These are phyloP conservation scores for Hypomecis punctinalis DNA, from an alignment of 2,888 invertebrate species.

Conservation along the genomic window DNA sequence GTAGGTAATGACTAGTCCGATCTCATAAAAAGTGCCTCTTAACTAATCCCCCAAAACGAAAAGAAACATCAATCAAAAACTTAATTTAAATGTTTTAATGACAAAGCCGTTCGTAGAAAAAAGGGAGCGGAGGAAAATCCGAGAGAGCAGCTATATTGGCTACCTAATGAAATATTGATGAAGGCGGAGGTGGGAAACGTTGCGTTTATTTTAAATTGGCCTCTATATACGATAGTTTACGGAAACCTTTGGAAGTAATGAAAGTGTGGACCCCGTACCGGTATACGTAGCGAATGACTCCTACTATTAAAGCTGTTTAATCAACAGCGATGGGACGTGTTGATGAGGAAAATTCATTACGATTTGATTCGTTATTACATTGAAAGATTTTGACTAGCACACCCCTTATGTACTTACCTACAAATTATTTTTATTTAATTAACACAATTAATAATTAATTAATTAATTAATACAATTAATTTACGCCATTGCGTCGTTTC, in stretches of 20 bases:
- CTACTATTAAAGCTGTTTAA: too few species aligned
- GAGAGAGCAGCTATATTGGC: constrained; percentile 53
- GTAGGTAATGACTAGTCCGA: not conserved
- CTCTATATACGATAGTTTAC: not conserved
- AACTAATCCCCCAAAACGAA: not conserved
- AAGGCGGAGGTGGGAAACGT: constrained; percentile 46
- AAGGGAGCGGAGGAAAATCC: constrained; percentile 38
- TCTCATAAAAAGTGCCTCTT: not conserved
- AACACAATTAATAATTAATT: too few species aligned
- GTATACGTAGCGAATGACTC: too few species aligned
- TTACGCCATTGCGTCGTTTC: too few species aligned
- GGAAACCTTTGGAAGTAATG: not conserved
- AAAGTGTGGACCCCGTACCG: too few species aligned
- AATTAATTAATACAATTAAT: too few species aligned
- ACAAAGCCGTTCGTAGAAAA: constrained; percentile 31
- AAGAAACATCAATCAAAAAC: constrained; percentile 9
- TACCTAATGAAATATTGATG: constrained; percentile 70
- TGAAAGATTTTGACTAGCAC: too few species aligned
- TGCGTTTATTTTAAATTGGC: constrained; percentile 18
- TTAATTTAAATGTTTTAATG: constrained; percentile 4
- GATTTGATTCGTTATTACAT: too few species aligned
- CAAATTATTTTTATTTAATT: too few species aligned
- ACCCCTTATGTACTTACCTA: too few species aligned
- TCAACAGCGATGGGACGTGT: too few species aligned
- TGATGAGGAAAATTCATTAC: too few species aligned